Evolutionary conservation across 2,797 vertebrate species (phyloP).

Genomic region (Takifugu ocellatus): DNA sequence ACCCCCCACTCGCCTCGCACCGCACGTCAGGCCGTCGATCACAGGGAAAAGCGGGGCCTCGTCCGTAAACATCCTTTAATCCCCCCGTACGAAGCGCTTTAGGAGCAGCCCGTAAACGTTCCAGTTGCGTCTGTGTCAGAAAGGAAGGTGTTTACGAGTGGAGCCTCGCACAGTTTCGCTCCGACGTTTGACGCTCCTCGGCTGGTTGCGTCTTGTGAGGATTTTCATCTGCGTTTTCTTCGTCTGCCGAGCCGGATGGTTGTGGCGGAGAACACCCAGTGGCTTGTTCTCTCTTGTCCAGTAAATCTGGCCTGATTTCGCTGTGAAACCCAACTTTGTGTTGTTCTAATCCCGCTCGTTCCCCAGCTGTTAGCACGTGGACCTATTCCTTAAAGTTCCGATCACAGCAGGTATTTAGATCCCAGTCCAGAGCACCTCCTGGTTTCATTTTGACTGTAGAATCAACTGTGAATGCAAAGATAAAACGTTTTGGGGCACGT

Average conservation of each 20-base stretch:
- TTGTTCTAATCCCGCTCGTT: constrained; percentile 43
- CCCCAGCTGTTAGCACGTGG: constrained; percentile 49
- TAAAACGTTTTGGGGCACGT: constrained; percentile 31
- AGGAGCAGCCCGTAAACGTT: not conserved
- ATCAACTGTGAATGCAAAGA: constrained; percentile 17
- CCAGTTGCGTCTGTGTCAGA: constrained; percentile 3
- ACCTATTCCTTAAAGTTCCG: constrained; percentile 55
- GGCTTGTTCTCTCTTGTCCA: not conserved
- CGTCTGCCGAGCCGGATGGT: constrained; percentile 12
- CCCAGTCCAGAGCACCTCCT: constrained; percentile 58
- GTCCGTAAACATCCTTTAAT: constrained; percentile 14
- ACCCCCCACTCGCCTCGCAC: constrained; percentile 33
- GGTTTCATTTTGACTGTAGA: constrained; percentile 32
- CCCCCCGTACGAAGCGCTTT: constrained; percentile 12
- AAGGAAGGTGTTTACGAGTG: constrained; percentile 25
- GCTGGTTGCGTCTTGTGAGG: constrained; percentile 30
- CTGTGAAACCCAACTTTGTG: constrained; percentile 41
- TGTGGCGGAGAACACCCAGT: constrained; percentile 1
- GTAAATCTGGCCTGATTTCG: constrained; percentile 29
- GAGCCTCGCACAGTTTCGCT: constrained; percentile 21
- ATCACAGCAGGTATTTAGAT: constrained; percentile 33
- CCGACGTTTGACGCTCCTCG: constrained; percentile 20
- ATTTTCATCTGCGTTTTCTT: constrained; percentile 25
- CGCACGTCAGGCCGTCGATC: constrained; percentile 45
- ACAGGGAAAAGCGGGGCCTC: constrained; percentile 34